Evolutionary conservation across 2,888 invertebrate genomes (phyloP).

Genomic region (Masnerella sp.): DNA sequence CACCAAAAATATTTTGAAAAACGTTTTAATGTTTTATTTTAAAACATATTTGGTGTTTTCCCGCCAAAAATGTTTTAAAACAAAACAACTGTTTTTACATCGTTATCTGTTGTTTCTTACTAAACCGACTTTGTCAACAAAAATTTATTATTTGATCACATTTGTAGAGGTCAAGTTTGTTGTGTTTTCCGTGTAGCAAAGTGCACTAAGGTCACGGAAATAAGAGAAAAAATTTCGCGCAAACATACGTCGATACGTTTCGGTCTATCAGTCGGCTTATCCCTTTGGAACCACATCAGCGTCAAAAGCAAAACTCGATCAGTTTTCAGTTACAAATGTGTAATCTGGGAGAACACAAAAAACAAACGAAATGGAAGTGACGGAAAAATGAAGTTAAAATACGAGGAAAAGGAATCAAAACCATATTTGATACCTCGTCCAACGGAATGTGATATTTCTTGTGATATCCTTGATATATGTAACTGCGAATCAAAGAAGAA

Average conservation of each 20-base stretch:
- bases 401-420: conserved; percentile 42
- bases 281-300: conserved; percentile 37
- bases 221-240: conserved; percentile 27
- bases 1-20: too few species aligned
- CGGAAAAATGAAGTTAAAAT: conserved; percentile 37
- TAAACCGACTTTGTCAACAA: too few species aligned
- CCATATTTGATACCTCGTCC: conserved; percentile 10
- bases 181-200: background rate
- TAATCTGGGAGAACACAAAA: conserved; percentile 32
- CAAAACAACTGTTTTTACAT: too few species aligned
- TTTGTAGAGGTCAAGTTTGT: too few species aligned
- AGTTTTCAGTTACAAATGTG: conserved; percentile 44
- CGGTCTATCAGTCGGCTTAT: conserved; percentile 32
- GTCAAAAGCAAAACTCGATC: conserved; percentile 43
- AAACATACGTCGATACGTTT: conserved; percentile 33
- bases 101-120: too few species aligned
- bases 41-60: too few species aligned
- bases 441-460: conserved; percentile 16
- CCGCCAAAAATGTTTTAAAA: too few species aligned
- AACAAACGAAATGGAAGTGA: conserved; percentile 44
- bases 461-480: conserved; percentile 6
- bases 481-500: background rate
- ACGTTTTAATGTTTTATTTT: too few species aligned
- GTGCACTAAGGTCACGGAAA: conserved; percentile 16
- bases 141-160: too few species aligned